Conservation (phyloP, 1,140 invertebrate genomes). For the Caenorhabditis remanei region DNA sequence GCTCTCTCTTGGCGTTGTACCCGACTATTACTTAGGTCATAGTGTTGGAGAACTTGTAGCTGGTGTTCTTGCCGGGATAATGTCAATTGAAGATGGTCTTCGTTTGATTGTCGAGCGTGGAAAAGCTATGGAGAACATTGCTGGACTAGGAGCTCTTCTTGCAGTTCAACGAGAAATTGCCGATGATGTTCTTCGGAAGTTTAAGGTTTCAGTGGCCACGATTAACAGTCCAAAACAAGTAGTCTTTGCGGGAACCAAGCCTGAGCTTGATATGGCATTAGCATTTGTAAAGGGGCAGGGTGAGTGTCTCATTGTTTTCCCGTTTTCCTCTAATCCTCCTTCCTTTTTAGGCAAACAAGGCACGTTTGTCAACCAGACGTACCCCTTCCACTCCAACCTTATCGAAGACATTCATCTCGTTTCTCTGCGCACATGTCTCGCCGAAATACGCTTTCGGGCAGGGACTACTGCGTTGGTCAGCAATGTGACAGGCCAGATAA, state of each 20-base stretch:
- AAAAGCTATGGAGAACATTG: slow-evolving; percentile 64
- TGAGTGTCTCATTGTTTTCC: neutral
- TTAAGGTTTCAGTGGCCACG: slow-evolving; percentile 60
- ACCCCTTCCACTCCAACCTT: slow-evolving; percentile 66
- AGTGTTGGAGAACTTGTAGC: slow-evolving; percentile 68
- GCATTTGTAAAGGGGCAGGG: slow-evolving; percentile 55
- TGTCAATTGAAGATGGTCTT: slow-evolving; percentile 65
- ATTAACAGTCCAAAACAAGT: slow-evolving; percentile 66
- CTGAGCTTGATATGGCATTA: slow-evolving; percentile 45
- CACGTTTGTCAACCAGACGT: slow-evolving; percentile 58
- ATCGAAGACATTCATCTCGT: slow-evolving; percentile 58
- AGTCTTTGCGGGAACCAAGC: slow-evolving; percentile 59
- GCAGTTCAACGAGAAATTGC: slow-evolving; percentile 58
- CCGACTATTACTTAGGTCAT: slow-evolving; percentile 59
- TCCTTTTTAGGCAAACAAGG: slow-evolving; percentile 21
- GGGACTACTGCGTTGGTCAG: slow-evolving; percentile 60
- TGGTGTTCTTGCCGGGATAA: slow-evolving; percentile 57
- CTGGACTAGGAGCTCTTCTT: slow-evolving; percentile 63
- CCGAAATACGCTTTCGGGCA: slow-evolving; percentile 21
- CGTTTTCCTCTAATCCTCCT: neutral
- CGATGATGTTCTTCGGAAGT: slow-evolving; percentile 48
- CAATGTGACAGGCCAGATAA: slow-evolving; percentile 60
- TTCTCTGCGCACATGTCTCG: slow-evolving; percentile 11
- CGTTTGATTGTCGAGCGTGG: slow-evolving; percentile 60
- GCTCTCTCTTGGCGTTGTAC: slow-evolving; percentile 25